phyloP scores from a whole-genome alignment of 2,797 vertebrate genomes.

The Manis crassicaudata region DNA sequence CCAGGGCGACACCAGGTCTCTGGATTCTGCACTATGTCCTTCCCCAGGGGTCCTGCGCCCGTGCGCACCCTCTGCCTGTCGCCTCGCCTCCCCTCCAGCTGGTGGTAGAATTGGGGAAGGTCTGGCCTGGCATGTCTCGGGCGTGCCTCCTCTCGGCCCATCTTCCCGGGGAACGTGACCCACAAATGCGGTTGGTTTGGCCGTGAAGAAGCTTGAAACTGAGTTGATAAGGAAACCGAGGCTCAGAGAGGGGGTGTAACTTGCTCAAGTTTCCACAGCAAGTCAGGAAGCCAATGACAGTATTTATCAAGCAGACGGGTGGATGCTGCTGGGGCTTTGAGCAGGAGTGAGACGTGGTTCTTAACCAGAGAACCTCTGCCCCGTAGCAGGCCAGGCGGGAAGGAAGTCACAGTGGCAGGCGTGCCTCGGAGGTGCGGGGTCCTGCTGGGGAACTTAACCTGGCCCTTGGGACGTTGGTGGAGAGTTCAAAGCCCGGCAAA shows the following conservation, averaged over 20 bases:
- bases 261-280: background rate
- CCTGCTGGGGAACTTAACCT: background rate
- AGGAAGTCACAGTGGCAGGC: background rate
- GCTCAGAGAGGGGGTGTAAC: background rate
- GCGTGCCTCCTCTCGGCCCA: background rate
- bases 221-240: constrained; percentile 39
- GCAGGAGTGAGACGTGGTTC: background rate
- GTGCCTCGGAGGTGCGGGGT: background rate
- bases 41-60: background rate
- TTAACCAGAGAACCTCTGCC: background rate
- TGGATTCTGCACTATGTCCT: background rate
- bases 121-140: background rate
- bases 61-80: background rate
- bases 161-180: constrained; percentile 18
- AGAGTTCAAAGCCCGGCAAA: background rate
- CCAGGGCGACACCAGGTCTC: background rate
- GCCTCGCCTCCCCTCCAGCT: no score
- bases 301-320: background rate
- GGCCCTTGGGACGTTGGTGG: background rate
- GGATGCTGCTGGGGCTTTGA: background rate
- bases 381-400: background rate
- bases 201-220: background rate
- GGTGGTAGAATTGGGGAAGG: background rate
- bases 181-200: background rate
- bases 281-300: constrained; percentile 15